Evolutionary conservation across 2,888 invertebrate genomes (phyloP), one percentile per base, ranked within the genome.

Genomic region (Apotomis turbidana): DNA sequence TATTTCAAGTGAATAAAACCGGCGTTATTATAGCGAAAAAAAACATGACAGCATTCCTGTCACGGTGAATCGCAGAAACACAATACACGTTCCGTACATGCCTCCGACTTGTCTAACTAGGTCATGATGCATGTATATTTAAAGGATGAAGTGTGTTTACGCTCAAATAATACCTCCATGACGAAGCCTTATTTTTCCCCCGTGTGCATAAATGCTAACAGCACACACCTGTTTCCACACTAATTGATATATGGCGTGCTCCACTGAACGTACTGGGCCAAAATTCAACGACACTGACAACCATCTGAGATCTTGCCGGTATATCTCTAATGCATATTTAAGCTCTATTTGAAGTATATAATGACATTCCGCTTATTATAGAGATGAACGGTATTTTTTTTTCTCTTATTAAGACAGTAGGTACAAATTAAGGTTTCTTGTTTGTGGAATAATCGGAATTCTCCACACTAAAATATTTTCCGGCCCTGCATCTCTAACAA

Each of bases 231-330:
- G 54, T 60, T 71, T 67, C 66, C 60, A 12, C 61, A 57, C 57
- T 68, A 68, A 71, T 71, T 71, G 67, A 62, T 71, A 52, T 44
- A 71, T 71, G 10, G 71, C 71, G 67, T 36, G 68, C 41, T 68
- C 41, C 44, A 66, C 55, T 64, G 44, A 55, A 8, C 38, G 51
- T 44, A 51, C 52, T 38, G 27, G 27, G 27, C 27, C 27, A 27
- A 27, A 27, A 27, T 27, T 27, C 27, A 27, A 27, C 27, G 27
- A 27, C 2, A 27, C 27, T 27, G 27, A 27, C 27, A 27, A 27
- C 27, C 27, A 27, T 27, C 27, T 27, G 27, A 27, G 27, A 27
- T 27, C 27, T 27, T 27, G 27, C 1, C 27, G 27, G 27, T 27
- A 27, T 27, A 27, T 27, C 27, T 27, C 27, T 27, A 27, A 27